phyloP scores from a whole-genome alignment of 2,888 invertebrate genomes.

The Rhabditoides inermis region DNA sequence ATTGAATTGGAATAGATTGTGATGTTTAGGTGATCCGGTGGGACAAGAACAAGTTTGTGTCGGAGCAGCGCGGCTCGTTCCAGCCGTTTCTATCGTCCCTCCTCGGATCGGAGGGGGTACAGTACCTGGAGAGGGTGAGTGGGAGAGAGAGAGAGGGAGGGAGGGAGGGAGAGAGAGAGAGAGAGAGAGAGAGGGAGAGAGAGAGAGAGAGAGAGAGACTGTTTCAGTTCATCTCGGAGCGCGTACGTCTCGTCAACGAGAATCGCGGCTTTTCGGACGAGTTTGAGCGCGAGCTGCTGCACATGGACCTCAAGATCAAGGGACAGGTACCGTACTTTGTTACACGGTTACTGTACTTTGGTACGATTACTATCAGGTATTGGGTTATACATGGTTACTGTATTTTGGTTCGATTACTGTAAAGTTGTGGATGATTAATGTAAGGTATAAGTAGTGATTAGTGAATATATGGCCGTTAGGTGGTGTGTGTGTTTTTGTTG shows the following conservation, averaged over 20 bases:
- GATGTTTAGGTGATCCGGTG: conserved; percentile 13
- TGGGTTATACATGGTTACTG: no score
- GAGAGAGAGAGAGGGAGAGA: no score
- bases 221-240: conserved; percentile 83
- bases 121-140: conserved; percentile 46
- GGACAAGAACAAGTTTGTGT: conserved; percentile 27
- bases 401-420: no score
- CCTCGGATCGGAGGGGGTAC: conserved; percentile 41
- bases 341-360: no score
- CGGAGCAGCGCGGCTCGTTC: conserved; percentile 18
- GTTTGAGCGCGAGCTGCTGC: conserved; percentile 75
- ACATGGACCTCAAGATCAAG: conserved; percentile 19
- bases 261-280: no score
- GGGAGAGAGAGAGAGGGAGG: no score
- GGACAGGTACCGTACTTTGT: conserved; percentile 23
- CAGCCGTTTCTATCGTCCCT: conserved; percentile 27
- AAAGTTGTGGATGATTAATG: no score
- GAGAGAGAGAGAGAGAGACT: background rate
- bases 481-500: no score
- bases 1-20: background rate
- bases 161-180: no score
- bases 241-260: conserved; percentile 81
- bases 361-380: no score
- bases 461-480: no score
- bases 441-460: no score